Base-by-base conservation (phyloP, 1,140 invertebrate genomes). In the Drosophila burlai region DNA sequence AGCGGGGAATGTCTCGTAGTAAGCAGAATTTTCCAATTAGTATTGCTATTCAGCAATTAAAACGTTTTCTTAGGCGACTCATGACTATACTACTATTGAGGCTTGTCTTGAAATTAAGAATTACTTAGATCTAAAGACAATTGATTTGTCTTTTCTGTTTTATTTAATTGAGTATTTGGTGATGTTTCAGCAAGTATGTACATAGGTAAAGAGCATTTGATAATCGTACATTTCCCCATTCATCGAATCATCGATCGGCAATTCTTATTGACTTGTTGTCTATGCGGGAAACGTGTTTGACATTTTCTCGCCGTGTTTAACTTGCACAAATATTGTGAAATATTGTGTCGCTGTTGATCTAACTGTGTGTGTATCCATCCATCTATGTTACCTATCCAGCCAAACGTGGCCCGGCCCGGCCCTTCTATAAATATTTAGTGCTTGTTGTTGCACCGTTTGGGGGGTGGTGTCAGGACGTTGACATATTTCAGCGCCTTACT, bases 271-370 rank as follows among this genome's bases (percentile, higher is more conserved):
- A 77, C 63, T 83, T 71, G 84, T 89, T 89, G 76, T 58, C 63
- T 87, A 63, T 46, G 60, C 61, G 71, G 52, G 76, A 86, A 86
- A 86, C 83, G 83, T 86, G 84, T 83, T 86, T 89, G 84, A 83
- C 80, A 86, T 86, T 83, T 86, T 86, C 77, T 63, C 63, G 63
- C 64, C 67, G 46, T 76, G 76, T 89, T 89, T 80, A 83, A 63
- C 58, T 84, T 45, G 55, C 46, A 68, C 61, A 80, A 83, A 83
- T 78, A 63, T 65, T 79, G 68, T 60, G 54, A 69, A 74, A 74
- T 73, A 62, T 71, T 54, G 71, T 50, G 71, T 50, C 46, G 38
- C 46, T 47, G 16, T 57, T 40, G 40, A 54, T 47, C 62, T 47
- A 67, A 26, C 49, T 73, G 38, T 50, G 54, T 73, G 38, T 60